Conservation (phyloP, 2,797 vertebrate species). For the Phylloscopus collybita region DNA sequence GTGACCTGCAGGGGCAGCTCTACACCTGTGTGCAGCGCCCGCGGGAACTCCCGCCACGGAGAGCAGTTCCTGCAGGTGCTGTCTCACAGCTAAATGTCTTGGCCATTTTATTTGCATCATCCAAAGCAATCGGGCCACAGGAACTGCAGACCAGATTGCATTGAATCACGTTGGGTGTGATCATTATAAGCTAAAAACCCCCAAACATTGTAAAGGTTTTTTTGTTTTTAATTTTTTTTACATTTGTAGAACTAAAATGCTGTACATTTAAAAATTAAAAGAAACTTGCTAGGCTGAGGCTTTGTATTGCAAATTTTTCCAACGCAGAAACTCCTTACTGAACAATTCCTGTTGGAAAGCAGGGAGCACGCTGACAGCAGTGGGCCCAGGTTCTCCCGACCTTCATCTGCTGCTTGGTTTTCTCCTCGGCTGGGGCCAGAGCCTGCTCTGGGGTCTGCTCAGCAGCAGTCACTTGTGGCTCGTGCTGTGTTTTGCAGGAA, state of each 20-base stretch:
- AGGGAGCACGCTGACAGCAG: accelerated
- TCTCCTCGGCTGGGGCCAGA: neutral
- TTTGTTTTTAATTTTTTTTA: neutral
- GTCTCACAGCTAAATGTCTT: neutral
- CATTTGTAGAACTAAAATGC: slow-evolving; percentile 70
- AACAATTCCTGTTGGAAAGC: neutral
- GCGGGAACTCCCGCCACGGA: neutral
- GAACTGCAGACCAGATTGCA: slow-evolving; percentile 36
- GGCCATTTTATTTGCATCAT: slow-evolving; percentile 1
- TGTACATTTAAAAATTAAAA: slow-evolving; percentile 73
- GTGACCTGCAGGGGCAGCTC: slow-evolving; percentile 1
- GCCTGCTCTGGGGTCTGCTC: neutral
- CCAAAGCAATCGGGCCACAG: neutral
- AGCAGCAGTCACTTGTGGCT: neutral
- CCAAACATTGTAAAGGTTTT: slow-evolving; percentile 41
- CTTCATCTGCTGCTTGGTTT: neutral
- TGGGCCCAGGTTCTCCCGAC: neutral
- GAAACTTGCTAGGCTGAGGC: slow-evolving; percentile 69
- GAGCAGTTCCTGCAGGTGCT: neutral
- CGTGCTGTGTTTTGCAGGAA: neutral
- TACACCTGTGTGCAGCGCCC: neutral
- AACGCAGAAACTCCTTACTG: neutral
- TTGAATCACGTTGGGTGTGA: slow-evolving; percentile 45
- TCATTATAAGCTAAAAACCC: neutral
- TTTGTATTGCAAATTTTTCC: slow-evolving; percentile 69